These are phyloP conservation scores for Lindbergichthys nudifrons DNA, from an alignment of 2,797 vertebrate species.

Conservation along the genomic window DNA sequence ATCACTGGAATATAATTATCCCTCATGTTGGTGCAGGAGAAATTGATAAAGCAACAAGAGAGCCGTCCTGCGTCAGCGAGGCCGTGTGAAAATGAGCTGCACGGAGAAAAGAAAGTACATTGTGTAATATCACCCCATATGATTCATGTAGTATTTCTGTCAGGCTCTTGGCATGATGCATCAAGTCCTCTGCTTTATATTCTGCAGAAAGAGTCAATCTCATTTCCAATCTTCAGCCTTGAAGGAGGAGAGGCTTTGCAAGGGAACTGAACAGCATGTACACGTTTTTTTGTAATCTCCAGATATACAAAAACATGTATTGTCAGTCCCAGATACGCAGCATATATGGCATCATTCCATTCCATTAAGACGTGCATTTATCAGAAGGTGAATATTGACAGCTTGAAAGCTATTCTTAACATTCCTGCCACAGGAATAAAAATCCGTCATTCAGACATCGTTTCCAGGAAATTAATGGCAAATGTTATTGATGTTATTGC, in stretches of 20 bases:
- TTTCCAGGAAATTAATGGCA: slow-evolving; percentile 60
- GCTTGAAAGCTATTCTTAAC: slow-evolving; percentile 42
- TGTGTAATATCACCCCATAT: slow-evolving; percentile 61
- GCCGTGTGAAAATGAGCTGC: slow-evolving; percentile 19
- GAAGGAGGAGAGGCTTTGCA: slow-evolving; percentile 14
- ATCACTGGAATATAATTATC: neutral
- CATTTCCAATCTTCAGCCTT: slow-evolving; percentile 41
- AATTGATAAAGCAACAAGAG: neutral
- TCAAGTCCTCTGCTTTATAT: slow-evolving; percentile 55
- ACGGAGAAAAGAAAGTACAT: slow-evolving; percentile 19
- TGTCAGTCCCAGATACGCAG: neutral
- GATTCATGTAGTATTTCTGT: slow-evolving; percentile 68
- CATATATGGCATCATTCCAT: neutral
- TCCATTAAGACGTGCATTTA: slow-evolving; percentile 9
- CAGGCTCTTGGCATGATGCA: slow-evolving; percentile 47
- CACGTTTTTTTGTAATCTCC: slow-evolving; percentile 13
- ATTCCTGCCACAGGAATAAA: slow-evolving; percentile 52
- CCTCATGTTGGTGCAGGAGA: neutral
- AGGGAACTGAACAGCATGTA: neutral
- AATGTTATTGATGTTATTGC: slow-evolving; percentile 47
- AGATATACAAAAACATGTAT: neutral
- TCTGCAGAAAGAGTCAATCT: slow-evolving; percentile 37
- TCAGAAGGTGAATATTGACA: slow-evolving; percentile 26
- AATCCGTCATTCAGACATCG: slow-evolving; percentile 40
- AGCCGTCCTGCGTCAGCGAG: slow-evolving; percentile 1